phyloP scores from a whole-genome alignment of 2,113 vertebrate genomes.

The Andinoacara biseriatus region DNA sequence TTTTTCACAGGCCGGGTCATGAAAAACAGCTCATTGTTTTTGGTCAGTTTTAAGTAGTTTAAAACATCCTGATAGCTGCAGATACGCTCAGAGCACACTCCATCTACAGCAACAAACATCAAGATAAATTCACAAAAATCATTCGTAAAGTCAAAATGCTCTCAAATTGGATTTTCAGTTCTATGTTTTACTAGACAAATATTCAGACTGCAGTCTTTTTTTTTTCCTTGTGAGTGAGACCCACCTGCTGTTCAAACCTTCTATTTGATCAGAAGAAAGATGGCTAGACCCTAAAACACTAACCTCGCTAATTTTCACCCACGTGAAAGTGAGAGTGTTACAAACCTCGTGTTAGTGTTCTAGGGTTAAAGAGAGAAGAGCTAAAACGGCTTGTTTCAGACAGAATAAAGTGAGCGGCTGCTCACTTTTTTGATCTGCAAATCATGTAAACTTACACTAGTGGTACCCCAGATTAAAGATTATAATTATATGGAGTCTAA shows the following conservation, averaged over 20 bases:
- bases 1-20: slow-evolving; percentile 65
- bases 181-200: no score
- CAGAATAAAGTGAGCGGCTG: not conserved
- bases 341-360: no score
- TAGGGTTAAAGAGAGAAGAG: not conserved
- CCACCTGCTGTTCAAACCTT: not conserved
- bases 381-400: not conserved
- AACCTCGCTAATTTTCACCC: no score
- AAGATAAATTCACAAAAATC: not conserved
- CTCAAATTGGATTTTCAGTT: not conserved
- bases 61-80: slow-evolving; percentile 73
- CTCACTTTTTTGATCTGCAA: not conserved
- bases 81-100: not conserved
- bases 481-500: not conserved
- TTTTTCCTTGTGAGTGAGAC: no score
- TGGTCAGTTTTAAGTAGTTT: slow-evolving; percentile 60
- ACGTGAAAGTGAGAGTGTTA: no score
- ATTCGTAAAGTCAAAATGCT: not conserved
- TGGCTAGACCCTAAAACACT: not conserved
- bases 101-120: slow-evolving; percentile 10
- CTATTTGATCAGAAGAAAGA: not conserved
- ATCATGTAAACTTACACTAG: not conserved
- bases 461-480: not conserved
- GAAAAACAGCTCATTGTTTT: slow-evolving; percentile 51
- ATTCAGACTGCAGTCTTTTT: no score